Evolutionary conservation across 2,888 invertebrate species (phyloP), one percentile per base, ranked within the genome.

Genomic region (Hesperia comma): DNA sequence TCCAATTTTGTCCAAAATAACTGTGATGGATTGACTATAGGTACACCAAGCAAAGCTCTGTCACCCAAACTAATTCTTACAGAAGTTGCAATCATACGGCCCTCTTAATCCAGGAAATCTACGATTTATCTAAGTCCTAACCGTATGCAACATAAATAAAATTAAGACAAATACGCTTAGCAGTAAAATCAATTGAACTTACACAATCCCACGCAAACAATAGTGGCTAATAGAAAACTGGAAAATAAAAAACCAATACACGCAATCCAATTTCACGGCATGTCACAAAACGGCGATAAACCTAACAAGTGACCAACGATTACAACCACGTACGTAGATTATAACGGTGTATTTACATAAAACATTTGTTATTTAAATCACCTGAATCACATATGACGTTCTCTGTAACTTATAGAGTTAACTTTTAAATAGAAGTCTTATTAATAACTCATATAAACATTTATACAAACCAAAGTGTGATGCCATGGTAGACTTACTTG

Each of bases 231-330:
- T 32, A 32, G n/a, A 26, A 53, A 64, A 26, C 40, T 57, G n/a
- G 41, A 49, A 49, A 49, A 61, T 61, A 33, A 51, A 58, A 57
- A 37, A 33, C 33, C 33, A 61, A 33, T 49, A 37, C 26, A 26
- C 6, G 32, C 53, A 33, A 61, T 61, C n/a, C 61, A 53, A 53
- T 61, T 63, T 63, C 54, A 43, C 55, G 17, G 54, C 55, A 4
- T 33, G 46, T 63, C 14, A 46, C n/a, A 55, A 33, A 55, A 33
- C 33, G 8, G 2, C 63, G 55, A 55, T 63, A 55, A 62, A 62
- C 41, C 41, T 54, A 62, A 54, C 62, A 32, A 62, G 54, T 32
- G 32, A 41, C 14, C 26, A 53, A 32, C 53, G 32, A 32, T 53
- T 53, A 53, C 53, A 32, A 53, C n/a, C 53, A 32, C 21, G 32